A percentile compares a stretch with the other conserved stretches of the same genome.
Evolutionary conservation across 1,140 invertebrate genomes (phyloP).

Genomic region (Meloidogyne hapla): DNA sequence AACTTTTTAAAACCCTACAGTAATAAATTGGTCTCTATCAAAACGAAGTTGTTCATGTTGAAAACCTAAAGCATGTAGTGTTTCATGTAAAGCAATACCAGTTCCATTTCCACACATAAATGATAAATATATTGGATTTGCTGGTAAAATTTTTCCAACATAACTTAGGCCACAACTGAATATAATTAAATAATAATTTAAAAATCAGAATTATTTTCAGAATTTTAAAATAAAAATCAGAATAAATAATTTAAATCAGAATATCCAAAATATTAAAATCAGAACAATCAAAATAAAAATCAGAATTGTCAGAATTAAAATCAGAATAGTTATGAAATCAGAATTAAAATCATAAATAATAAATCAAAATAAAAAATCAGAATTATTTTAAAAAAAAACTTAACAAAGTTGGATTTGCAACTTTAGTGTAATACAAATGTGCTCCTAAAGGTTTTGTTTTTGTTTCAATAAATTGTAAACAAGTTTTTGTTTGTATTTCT

Average conservation of each 20-base stretch:
- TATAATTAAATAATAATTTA: neutral
- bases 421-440: constrained; percentile 56
- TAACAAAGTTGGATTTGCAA: constrained; percentile 43
- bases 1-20: constrained; percentile 41
- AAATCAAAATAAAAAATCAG: neutral
- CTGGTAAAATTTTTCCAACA: constrained; percentile 49
- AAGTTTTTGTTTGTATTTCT: constrained; percentile 59
- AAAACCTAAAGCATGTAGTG: constrained; percentile 63
- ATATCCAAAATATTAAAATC: too few relatives aligned
- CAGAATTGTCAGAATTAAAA: neutral
- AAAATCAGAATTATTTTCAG: neutral
- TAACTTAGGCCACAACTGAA: constrained; percentile 59
- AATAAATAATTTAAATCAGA: too few relatives aligned
- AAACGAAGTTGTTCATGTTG: constrained; percentile 69
- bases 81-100: constrained; percentile 65
- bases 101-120: constrained; percentile 38
- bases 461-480: constrained; percentile 49
- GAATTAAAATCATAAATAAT: too few relatives aligned
- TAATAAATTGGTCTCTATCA: constrained; percentile 68
- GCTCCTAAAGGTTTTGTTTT: constrained; percentile 35
- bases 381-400: constrained; percentile 39
- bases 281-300: too few relatives aligned
- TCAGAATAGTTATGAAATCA: too few relatives aligned
- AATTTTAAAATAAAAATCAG: too few relatives aligned
- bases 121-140: constrained; percentile 55